Evolutionary conservation across 2,113 vertebrate genomes (phyloP), one percentile per base, ranked within the genome.

Genomic region (Myotis yumanensis): DNA sequence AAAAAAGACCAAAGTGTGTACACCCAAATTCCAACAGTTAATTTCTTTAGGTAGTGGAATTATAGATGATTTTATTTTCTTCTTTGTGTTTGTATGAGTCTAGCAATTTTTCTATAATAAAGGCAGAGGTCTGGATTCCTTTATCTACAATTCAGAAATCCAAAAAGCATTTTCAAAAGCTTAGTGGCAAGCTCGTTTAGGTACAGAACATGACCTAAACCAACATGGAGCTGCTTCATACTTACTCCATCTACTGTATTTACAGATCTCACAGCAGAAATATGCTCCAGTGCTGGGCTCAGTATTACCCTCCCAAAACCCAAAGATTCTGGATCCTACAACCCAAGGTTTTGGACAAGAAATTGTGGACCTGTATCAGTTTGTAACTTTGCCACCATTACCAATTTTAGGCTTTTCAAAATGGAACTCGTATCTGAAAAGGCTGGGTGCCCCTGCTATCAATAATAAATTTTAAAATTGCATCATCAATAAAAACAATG

Each of bases 81-180:
- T 43, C 59, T 81, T 59, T 87, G 35, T 89, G 52, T 28, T 69
- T 93, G 85, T 57, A 68, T 11, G 4, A 66, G 62, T 88, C 54
- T 89, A 40, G 16, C 20, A 76, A 77, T 81, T 97, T 93, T 90
- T 73, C 83, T 86, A 59, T 17, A 28, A 51, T 64, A 85, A 91
- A 92, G 18, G 69, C 15, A 92, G 66, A 87, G 4, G 18, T 62
- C 79, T 57, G 28, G 32, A 80, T 80, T 72, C 59, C 40, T 54
- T 73, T 48, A 37, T 35, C 25, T 71, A 37, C 17, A 86, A 77
- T 82, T 75, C 85, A 86, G 35, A 90, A 83, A 92, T 73, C 46
- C 62, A 75, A 66, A 81, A 86, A 28, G 6, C 28, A 77, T 43
- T 93, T 86, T 89, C 6, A 7, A 79, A 89, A 79, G 6, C 54